A percentile compares a stretch with the other conserved stretches of the same genome.
Conservation (phyloP, 1,140 invertebrate genomes). For the Chymomyza costata region DNA sequence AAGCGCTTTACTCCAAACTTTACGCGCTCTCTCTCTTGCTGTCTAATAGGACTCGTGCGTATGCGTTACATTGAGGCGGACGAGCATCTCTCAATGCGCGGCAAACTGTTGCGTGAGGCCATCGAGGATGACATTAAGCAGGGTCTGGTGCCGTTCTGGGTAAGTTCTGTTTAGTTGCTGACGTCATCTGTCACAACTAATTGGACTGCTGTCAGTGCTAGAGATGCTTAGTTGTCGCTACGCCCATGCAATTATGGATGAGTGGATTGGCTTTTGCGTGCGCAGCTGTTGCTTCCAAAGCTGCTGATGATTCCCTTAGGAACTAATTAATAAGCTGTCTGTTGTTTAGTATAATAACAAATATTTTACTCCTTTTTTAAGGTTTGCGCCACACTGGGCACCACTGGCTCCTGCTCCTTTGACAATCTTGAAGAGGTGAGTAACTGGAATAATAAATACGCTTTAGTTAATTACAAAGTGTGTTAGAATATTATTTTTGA, state of each 20-base stretch:
- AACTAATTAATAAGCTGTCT: constrained; percentile 52
- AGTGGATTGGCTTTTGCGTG: constrained; percentile 27
- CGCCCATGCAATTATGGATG: constrained; percentile 29
- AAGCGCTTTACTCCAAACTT: constrained; percentile 1
- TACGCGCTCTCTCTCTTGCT: not conserved
- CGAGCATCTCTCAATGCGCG: constrained; percentile 88
- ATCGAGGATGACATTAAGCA: constrained; percentile 88
- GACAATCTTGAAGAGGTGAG: constrained; percentile 92
- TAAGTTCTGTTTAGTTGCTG: constrained; percentile 77
- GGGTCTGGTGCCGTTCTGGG: constrained; percentile 96
- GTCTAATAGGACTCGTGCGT: constrained; percentile 84
- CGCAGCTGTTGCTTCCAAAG: constrained; percentile 27
- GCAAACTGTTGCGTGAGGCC: constrained; percentile 86
- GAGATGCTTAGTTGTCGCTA: not conserved
- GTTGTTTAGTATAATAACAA: not conserved
- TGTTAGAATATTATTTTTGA: no score
- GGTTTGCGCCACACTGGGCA: constrained; percentile 95
- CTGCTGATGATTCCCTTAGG: constrained; percentile 45
- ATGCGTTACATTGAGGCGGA: constrained; percentile 94
- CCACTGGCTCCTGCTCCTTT: constrained; percentile 95
- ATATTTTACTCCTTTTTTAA: constrained; percentile 74
- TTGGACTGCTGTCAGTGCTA: constrained; percentile 39
- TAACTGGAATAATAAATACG: no score
- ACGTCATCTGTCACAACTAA: constrained; percentile 59
- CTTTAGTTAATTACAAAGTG: not conserved